Percentiles rank a stretch among this genome's conserved stretches.
Evolutionary conservation across 2,797 vertebrate species (phyloP).

Genomic region (Cebuella pygmaea): DNA sequence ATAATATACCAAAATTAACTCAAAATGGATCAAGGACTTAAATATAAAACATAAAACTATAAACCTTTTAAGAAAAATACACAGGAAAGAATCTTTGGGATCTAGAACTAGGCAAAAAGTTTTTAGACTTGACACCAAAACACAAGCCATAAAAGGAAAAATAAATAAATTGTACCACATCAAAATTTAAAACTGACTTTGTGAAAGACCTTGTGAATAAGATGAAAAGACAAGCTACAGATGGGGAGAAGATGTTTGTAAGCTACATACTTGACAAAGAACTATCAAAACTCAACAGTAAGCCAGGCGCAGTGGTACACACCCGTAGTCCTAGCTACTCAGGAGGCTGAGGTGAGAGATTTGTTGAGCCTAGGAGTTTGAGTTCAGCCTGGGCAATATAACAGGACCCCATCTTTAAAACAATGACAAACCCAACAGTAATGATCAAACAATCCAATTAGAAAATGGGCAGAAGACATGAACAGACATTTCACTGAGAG

Average conservation of each 20-base stretch:
- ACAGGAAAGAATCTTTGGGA: background rate
- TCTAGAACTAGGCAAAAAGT: background rate
- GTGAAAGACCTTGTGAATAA: background rate
- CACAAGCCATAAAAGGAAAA: conserved; percentile 15
- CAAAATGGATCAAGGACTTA: background rate
- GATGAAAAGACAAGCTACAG: background rate
- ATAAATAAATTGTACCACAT: background rate
- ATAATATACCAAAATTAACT: background rate
- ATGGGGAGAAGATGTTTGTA: background rate
- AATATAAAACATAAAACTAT: background rate
- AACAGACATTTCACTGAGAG: background rate
- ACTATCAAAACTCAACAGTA: background rate
- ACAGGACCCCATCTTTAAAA: background rate
- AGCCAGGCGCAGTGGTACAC: background rate
- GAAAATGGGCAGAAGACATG: background rate
- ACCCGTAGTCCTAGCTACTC: background rate
- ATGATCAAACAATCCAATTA: background rate
- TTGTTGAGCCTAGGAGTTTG: background rate
- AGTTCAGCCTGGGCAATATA: background rate
- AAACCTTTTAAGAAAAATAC: background rate
- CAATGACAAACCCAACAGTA: background rate
- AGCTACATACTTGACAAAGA: background rate
- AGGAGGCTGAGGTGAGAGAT: background rate
- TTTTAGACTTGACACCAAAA: conserved; percentile 10
- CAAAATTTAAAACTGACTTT: background rate